Percentiles rank a stretch among this genome's conserved stretches.
These are phyloP conservation scores for Eira barbara DNA, from an alignment of 2,113 vertebrate genomes.

Conservation along the genomic window DNA sequence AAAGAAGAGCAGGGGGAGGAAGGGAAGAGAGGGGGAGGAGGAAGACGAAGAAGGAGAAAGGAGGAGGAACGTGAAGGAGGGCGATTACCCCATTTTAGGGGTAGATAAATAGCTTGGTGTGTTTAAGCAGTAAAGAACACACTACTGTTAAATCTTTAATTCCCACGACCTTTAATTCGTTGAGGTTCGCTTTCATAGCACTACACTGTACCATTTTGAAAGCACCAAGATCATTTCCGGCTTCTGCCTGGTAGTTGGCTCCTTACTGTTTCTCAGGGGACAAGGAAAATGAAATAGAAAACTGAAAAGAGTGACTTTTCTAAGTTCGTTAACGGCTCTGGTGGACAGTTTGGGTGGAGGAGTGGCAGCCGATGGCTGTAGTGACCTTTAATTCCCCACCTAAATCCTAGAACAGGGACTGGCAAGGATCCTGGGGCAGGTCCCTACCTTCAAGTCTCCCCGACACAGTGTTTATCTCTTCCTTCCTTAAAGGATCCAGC, in stretches of 20 bases:
- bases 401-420: not conserved
- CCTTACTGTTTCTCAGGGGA: not conserved
- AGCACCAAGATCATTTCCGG: not conserved
- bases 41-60: not conserved
- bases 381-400: not conserved
- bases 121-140: not conserved
- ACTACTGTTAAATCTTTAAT: not conserved
- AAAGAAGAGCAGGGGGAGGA: not conserved
- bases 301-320: not conserved
- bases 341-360: not conserved
- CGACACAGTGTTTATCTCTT: not conserved
- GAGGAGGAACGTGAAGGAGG: not conserved
- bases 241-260: not conserved
- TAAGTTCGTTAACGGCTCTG: not conserved
- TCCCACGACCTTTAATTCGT: not conserved
- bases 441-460: not conserved
- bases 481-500: not conserved
- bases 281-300: slow-evolving; percentile 7
- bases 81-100: not conserved
- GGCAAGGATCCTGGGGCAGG: not conserved
- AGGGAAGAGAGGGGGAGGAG: not conserved
- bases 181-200: not conserved
- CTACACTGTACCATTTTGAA: not conserved
- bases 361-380: too few relatives aligned
- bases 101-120: not conserved